Evolutionary conservation across 2,113 vertebrate genomes (phyloP).

Genomic region (Scophthalmus maximus): DNA sequence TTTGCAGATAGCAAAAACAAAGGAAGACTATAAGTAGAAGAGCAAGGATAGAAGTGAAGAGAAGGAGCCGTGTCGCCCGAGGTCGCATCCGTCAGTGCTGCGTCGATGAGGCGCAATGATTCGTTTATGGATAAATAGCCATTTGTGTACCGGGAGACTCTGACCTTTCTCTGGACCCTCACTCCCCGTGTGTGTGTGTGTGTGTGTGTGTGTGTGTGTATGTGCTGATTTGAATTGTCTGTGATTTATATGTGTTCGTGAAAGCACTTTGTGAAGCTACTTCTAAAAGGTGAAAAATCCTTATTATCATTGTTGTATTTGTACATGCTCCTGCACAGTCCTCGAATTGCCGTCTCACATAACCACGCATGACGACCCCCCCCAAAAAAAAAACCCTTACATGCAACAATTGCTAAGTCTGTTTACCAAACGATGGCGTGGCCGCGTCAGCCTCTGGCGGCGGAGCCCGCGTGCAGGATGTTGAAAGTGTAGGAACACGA

Average conservation of each 20-base stretch:
- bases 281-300: too few relatives aligned
- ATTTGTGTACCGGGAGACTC: conserved; percentile 58
- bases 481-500: conserved; percentile 68
- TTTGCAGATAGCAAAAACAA: background rate
- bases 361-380: too few relatives aligned
- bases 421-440: too few relatives aligned
- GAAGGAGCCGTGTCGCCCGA: conserved; percentile 44
- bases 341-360: too few relatives aligned
- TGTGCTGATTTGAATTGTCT: too few relatives aligned
- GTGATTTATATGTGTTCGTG: too few relatives aligned
- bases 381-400: too few relatives aligned
- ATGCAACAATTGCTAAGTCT: too few relatives aligned
- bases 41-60: background rate
- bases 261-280: too few relatives aligned
- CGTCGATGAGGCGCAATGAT: conserved; percentile 24
- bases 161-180: conserved; percentile 66
- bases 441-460: conserved; percentile 65
- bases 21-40: too few relatives aligned
- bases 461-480: conserved; percentile 52
- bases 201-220: conserved; percentile 7
- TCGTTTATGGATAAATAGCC: conserved; percentile 73
- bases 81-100: conserved; percentile 52
- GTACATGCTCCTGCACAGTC: too few relatives aligned
- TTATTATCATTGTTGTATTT: too few relatives aligned
- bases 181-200: conserved; percentile 4